These are phyloP conservation scores for Apeltes quadracus DNA, from an alignment of 2,113 vertebrate genomes.

Conservation along the genomic window DNA sequence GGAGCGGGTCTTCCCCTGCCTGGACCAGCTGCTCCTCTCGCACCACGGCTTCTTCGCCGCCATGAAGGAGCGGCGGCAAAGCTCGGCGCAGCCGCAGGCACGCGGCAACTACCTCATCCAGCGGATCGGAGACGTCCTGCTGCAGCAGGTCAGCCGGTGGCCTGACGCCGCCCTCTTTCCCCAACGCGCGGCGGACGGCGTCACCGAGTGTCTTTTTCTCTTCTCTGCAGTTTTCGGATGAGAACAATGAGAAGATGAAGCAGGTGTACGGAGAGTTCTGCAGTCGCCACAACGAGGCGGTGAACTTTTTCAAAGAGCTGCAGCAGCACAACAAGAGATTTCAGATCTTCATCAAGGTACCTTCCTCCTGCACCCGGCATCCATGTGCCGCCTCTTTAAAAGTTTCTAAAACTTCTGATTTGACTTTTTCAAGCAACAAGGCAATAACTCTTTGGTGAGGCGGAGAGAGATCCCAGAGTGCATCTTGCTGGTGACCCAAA, in stretches of 20 bases:
- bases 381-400: not conserved
- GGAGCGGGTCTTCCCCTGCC: constrained; percentile 92
- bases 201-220: not conserved
- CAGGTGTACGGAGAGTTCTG: constrained; percentile 96
- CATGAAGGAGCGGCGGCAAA: constrained; percentile 88
- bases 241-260: constrained; percentile 91
- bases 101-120: constrained; percentile 91
- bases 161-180: not conserved
- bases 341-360: constrained; percentile 94
- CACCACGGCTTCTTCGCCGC: constrained; percentile 87
- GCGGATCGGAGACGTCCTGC: constrained; percentile 89
- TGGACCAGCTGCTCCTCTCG: constrained; percentile 89
- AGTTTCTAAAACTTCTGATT: not conserved
- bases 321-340: constrained; percentile 95
- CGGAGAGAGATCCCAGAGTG: constrained; percentile 94
- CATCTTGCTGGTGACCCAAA: constrained; percentile 94
- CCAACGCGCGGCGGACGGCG: not conserved
- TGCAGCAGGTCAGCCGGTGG: constrained; percentile 85
- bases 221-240: constrained; percentile 88
- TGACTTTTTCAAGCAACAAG: constrained; percentile 85
- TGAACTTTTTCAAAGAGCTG: constrained; percentile 94
- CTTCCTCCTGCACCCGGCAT: not conserved
- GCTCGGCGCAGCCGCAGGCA: constrained; percentile 76
- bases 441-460: constrained; percentile 89
- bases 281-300: constrained; percentile 93